These are phyloP conservation scores for Pantherophis alleghaniensis DNA, from an alignment of 2,797 vertebrate species.

Conservation along the genomic window DNA sequence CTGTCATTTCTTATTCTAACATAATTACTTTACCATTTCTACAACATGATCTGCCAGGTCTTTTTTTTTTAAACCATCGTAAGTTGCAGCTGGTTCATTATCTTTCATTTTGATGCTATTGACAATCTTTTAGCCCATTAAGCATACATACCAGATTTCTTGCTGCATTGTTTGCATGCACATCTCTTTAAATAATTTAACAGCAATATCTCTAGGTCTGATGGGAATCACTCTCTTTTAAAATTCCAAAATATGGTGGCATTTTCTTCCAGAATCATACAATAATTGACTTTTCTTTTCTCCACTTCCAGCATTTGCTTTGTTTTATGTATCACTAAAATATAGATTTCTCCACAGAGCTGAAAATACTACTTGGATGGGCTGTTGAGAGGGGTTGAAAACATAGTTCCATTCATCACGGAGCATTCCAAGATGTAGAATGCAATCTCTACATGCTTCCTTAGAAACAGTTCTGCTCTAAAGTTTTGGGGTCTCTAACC, in stretches of 20 bases:
- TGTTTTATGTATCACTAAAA: neutral
- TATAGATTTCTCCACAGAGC: neutral
- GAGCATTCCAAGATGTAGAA: neutral
- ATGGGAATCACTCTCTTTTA: neutral
- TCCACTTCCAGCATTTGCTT: neutral
- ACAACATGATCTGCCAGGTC: neutral
- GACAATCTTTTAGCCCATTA: neutral
- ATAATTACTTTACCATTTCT: conserved; percentile 2
- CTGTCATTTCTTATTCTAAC: neutral
- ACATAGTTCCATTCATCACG: neutral
- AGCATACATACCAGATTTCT: neutral
- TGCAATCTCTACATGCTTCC: neutral
- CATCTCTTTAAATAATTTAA: conserved; percentile 2
- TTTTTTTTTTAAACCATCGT: neutral
- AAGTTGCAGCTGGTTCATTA: conserved; percentile 4
- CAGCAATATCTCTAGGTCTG: neutral
- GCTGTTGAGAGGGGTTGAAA: neutral
- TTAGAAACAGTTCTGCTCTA: neutral
- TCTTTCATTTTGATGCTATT: neutral
- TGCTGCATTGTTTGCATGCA: neutral
- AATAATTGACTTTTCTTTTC: too few relatives aligned
- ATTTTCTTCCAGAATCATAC: neutral
- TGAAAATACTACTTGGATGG: neutral
- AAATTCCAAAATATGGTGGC: neutral
- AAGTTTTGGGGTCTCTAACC: neutral